These are phyloP conservation scores for Smithornis capensis DNA, from an alignment of 2,113 vertebrate species.

Conservation along the genomic window DNA sequence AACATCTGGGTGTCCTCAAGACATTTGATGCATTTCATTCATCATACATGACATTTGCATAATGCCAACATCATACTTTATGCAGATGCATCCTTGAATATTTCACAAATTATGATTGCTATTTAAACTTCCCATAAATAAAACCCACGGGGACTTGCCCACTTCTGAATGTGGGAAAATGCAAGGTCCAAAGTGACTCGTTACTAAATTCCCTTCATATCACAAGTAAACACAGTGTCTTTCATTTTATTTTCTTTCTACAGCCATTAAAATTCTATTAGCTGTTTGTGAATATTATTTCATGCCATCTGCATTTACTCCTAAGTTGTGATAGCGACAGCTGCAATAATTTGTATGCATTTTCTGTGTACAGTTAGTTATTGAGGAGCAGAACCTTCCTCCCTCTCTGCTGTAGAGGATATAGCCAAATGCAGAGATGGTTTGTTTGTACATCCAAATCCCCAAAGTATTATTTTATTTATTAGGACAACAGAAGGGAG, in stretches of 20 bases:
- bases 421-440: conserved; percentile 63
- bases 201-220: conserved; percentile 48
- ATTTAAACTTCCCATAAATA: conserved; percentile 69
- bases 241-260: conserved; percentile 70
- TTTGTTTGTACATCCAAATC: conserved; percentile 74
- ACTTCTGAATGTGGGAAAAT: conserved; percentile 48
- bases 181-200: conserved; percentile 40
- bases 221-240: conserved; percentile 53
- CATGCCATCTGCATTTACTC: conserved; percentile 77
- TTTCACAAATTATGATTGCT: conserved; percentile 69
- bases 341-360: conserved; percentile 74
- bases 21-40: conserved; percentile 76
- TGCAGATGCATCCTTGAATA: conserved; percentile 72
- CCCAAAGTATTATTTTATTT: conserved; percentile 69
- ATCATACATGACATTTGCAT: conserved; percentile 80
- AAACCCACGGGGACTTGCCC: conserved; percentile 59
- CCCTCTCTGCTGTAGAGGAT: conserved; percentile 24
- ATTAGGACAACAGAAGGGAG: conserved; percentile 65
- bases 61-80: conserved; percentile 75
- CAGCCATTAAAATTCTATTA: conserved; percentile 82
- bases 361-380: conserved; percentile 48
- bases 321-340: conserved; percentile 71
- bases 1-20: conserved; percentile 82
- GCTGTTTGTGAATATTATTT: conserved; percentile 79
- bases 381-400: conserved; percentile 67